A percentile compares a stretch with the other conserved stretches of the same genome.
Evolutionary conservation across 2,888 invertebrate genomes (phyloP).

Genomic region (Metopia argyrocephala): DNA sequence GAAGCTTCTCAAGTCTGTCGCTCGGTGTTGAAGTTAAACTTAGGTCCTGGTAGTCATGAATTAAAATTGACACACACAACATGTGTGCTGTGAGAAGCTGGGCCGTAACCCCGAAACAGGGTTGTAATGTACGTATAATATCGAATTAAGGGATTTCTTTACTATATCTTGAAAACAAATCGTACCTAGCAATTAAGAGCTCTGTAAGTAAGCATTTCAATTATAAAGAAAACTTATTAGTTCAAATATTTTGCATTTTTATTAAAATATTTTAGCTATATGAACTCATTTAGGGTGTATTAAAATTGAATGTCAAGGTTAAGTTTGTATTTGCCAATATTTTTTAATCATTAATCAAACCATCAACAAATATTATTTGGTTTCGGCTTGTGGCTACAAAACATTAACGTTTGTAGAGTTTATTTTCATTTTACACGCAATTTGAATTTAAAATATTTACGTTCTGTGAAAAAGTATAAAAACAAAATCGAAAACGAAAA

Average conservation of each 20-base stretch:
- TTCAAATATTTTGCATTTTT: not conserved
- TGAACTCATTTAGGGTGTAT: not conserved
- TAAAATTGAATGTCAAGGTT: conserved; percentile 30
- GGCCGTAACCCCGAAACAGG: too few relatives aligned
- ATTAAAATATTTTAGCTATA: not conserved
- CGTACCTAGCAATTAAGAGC: too few relatives aligned
- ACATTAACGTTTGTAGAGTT: conserved; percentile 20
- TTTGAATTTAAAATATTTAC: conserved; percentile 42
- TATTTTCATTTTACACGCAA: conserved; percentile 56
- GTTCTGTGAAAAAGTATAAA: conserved; percentile 22
- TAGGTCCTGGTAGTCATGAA: too few relatives aligned
- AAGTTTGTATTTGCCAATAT: not conserved
- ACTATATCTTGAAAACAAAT: too few relatives aligned
- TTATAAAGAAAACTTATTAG: too few relatives aligned
- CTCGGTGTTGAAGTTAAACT: too few relatives aligned
- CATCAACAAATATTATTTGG: conserved; percentile 10
- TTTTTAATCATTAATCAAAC: conserved; percentile 35
- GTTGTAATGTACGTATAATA: too few relatives aligned
- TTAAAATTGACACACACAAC: too few relatives aligned
- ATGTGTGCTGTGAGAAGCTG: too few relatives aligned
- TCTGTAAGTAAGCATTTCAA: too few relatives aligned
- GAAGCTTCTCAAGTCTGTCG: too few relatives aligned
- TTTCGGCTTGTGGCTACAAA: conserved; percentile 17
- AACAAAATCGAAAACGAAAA: not conserved
- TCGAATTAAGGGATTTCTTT: too few relatives aligned